Evolutionary conservation across 2,888 invertebrate genomes (phyloP).

Genomic region (Lepetodrilus schrolli): DNA sequence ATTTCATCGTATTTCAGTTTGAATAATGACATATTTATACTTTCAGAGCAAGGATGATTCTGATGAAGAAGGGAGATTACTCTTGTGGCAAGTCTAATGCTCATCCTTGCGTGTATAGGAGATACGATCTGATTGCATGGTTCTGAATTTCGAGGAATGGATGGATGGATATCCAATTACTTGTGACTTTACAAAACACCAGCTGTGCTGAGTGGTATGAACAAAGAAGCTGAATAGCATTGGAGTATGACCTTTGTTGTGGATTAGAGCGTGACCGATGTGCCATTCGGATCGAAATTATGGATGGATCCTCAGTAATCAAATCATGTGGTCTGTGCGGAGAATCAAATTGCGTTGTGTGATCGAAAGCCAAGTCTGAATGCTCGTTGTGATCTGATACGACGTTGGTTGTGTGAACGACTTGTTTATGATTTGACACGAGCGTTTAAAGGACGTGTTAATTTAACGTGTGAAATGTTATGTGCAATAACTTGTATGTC

Average conservation of each 20-base stretch:
- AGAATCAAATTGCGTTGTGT: background rate
- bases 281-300: background rate
- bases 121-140: background rate
- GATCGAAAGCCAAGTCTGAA: background rate
- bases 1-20: background rate
- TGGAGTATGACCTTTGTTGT: too few species aligned
- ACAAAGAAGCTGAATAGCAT: background rate
- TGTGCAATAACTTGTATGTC: background rate
- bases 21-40: background rate
- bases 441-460: background rate
- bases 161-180: background rate
- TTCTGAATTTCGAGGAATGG: background rate
- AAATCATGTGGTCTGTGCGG: background rate
- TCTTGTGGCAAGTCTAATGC: constrained; percentile 45
- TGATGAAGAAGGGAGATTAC: constrained; percentile 39
- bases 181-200: background rate
- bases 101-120: background rate
- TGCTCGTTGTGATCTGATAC: background rate
- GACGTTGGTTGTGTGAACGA: background rate
- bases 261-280: too few species aligned
- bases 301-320: background rate
- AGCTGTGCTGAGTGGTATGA: background rate
- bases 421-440: background rate
- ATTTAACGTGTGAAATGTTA: background rate
- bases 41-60: constrained; percentile 43